A percentile compares a stretch with the other conserved stretches of the same genome.
Evolutionary conservation across 64 coral and sea anemone species (phyloP).

Genomic region (Actinia tenebrosa): DNA sequence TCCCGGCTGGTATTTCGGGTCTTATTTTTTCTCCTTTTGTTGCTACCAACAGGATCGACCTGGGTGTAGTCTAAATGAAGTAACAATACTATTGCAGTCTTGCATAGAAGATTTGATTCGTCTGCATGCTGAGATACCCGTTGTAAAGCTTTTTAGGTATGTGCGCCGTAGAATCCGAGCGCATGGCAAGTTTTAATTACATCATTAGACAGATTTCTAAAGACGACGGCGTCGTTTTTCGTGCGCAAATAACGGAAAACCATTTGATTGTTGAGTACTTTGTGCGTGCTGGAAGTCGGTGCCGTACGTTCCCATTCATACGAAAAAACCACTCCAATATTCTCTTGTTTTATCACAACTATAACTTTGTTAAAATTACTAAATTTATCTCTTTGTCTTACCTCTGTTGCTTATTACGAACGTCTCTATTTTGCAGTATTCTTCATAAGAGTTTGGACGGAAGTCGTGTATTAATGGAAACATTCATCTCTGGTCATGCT

Average conservation of each 20-base stretch:
- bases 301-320: too few species aligned
- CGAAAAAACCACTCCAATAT: too few species aligned
- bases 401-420: neutral
- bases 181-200: neutral
- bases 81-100: slow-evolving; percentile 30
- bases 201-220: neutral
- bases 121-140: slow-evolving; percentile 43
- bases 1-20: too few species aligned
- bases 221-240: neutral
- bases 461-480: slow-evolving; percentile 39
- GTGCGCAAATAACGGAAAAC: neutral
- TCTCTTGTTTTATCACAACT: neutral
- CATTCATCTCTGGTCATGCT: slow-evolving; percentile 11
- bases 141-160: slow-evolving; percentile 55
- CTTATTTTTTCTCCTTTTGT: neutral
- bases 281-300: neutral
- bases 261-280: too few species aligned
- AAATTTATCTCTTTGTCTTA: neutral
- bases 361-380: neutral
- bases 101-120: slow-evolving; percentile 40
- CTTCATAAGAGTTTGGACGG: slow-evolving; percentile 42
- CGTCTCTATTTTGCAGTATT: neutral
- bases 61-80: slow-evolving; percentile 18
- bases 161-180: neutral
- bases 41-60: slow-evolving; percentile 27